Evolutionary conservation across 1,140 invertebrate genomes (phyloP), one percentile per base, ranked within the genome.

Genomic region (Sitobion miscanthi): DNA sequence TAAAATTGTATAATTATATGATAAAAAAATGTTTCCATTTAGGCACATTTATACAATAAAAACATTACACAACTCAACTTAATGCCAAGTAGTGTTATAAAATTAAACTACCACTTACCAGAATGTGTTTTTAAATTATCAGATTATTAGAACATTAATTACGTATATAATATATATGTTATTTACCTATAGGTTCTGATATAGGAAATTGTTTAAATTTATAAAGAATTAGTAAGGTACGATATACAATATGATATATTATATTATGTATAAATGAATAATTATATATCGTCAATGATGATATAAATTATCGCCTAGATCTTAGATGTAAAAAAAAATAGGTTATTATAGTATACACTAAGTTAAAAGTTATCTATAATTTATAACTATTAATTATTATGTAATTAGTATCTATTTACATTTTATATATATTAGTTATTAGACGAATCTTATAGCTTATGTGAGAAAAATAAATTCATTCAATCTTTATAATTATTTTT

Each of bases 401-500:
- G n/a, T 30, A 30, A 30, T 14, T 30, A 69, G 1, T 69, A n/a
- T 35, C n/a, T 77, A 35, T 77, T 77, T 77, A n/a, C 20, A 77
- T n/a, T n/a, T 20, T 77, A n/a, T 77, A n/a, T 17, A n/a, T 8
- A n/a, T 8, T 0, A n/a, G 62, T n/a, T n/a, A 77, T 77, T 30
- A 77, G 30, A 77, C 62, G n/a, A n/a, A 35, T 77, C 14, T 5
- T 77, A n/a, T 2, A 77, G n/a, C 30, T 77, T 17, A 77, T 77
- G 30, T n/a, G 62, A n/a, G 62, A 77, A 35, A n/a, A 77, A 77
- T 77, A 1, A 77, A 83, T 38, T 23, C 9, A 21, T 83, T 83
- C 77, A 83, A 83, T 83, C 21, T 83, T 83, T 23, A 83, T 83
- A 85, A 85, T 85, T 85, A 42, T 85, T 85, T 85, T 42, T 83